Evolutionary conservation across 2,888 invertebrate species (phyloP).

Genomic region (Brenthis ino): DNA sequence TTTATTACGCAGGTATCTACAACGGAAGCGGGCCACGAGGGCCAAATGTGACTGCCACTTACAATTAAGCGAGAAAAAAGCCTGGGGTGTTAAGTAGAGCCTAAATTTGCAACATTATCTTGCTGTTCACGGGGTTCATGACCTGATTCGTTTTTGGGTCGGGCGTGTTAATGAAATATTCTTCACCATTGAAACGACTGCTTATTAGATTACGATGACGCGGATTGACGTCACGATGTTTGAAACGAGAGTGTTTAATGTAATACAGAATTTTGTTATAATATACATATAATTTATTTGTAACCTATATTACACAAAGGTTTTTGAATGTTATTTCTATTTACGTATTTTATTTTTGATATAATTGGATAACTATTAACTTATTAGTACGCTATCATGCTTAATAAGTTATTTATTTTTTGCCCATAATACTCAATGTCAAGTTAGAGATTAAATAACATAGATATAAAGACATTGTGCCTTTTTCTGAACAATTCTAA

Average conservation of each 20-base stretch:
- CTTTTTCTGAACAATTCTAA: no score
- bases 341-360: neutral
- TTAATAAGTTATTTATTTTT: no score
- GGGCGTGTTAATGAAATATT: slow-evolving; percentile 68
- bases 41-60: slow-evolving; percentile 47
- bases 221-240: slow-evolving; percentile 30
- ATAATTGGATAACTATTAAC: no score
- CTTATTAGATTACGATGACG: slow-evolving; percentile 50
- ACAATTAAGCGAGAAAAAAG: slow-evolving; percentile 56
- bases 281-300: slow-evolving; percentile 1
- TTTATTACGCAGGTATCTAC: no score
- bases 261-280: slow-evolving; percentile 11
- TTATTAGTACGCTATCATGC: no score
- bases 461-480: no score
- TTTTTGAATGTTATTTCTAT: neutral
- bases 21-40: slow-evolving; percentile 49
- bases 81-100: slow-evolving; percentile 62
- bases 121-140: slow-evolving; percentile 52
- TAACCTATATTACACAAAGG: neutral
- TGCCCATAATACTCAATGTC: no score
- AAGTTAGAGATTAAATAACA: no score
- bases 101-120: slow-evolving; percentile 57
- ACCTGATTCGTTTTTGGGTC: slow-evolving; percentile 63
- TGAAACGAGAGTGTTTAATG: slow-evolving; percentile 21
- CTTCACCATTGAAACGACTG: slow-evolving; percentile 61